Base-by-base conservation (phyloP, 1,140 invertebrate genomes). In the Sarcophaga peregrina region DNA sequence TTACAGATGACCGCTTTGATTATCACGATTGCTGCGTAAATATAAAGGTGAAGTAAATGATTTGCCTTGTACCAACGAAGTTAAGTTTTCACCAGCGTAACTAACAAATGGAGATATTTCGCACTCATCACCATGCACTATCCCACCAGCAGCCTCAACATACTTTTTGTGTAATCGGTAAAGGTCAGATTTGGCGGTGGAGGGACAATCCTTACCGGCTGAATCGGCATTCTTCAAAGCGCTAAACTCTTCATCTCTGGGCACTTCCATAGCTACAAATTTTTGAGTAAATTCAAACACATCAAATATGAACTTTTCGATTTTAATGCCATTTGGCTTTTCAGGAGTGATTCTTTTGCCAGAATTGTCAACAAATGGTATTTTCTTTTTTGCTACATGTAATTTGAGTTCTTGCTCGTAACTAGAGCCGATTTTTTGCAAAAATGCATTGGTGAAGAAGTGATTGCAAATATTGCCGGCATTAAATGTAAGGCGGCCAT, bases 221-320 rank as follows among this genome's bases (percentile, higher is more conserved):
- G 92, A 91, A 90, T 99, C 96, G 5, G 95, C 93, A 92, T 99
- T 99, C 90, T 99, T 99, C 84, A 99, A 89, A 0, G 98, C 97
- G 87, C 98, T 98, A 90, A 99, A 99, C 90, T 99, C 98, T 83
- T 96, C 95, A 85, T 98, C 95, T 76, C 98, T 92, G 0, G 95
- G 92, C 0, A 98, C 98, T 93, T 99, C 97, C 95, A 98, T 97
- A 5, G 96, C 96, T 20, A 95, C 96, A 88, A 99, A 97, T 85
- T 95, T 96, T 90, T 96, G 93, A 0, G 97, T 93, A 90, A 97
- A 98, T 86, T 96, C 95, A 90, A 99, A 99, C 0, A 99, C 98
- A 92, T 99, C 99, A 90, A 99, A 99, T 3, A 99, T 95, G 91
- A 99, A 99, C 91, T 99, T 99, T 87, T 99, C 99, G 90, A 99